Percentiles rank a stretch among this genome's conserved stretches.
Conservation (phyloP, 2,797 vertebrate genomes). For the Tragopan temminckii region DNA sequence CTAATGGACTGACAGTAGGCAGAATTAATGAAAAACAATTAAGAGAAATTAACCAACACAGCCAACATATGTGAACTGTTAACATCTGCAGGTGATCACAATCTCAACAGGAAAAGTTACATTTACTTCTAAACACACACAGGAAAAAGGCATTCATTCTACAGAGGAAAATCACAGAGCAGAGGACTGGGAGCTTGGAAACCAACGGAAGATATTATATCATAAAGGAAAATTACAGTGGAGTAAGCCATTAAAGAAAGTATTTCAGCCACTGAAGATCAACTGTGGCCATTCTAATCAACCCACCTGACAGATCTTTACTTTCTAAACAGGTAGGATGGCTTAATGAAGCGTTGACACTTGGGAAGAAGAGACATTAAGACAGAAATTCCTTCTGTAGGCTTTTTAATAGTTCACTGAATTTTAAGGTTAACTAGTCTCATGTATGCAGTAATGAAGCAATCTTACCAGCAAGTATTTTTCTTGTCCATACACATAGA, state of each 20-base stretch:
- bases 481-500: slow-evolving; percentile 97
- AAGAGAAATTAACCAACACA: neutral
- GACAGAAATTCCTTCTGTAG: neutral
- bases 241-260: neutral
- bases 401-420: neutral
- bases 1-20: neutral
- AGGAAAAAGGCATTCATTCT: neutral
- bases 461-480: slow-evolving; percentile 95
- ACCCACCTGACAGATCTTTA: neutral
- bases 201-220: neutral
- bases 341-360: neutral
- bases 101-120: neutral
- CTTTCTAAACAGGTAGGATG: neutral
- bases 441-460: neutral
- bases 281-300: neutral
- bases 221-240: neutral
- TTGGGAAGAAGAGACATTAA: neutral
- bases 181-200: neutral
- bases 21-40: neutral
- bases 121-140: neutral
- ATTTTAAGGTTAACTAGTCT: neutral
- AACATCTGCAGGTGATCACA: neutral
- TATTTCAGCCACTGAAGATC: slow-evolving; percentile 3
- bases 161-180: neutral
- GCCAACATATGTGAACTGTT: neutral